Conservation (phyloP, 2,888 invertebrate species). For the Ganaspis brasiliensis region DNA sequence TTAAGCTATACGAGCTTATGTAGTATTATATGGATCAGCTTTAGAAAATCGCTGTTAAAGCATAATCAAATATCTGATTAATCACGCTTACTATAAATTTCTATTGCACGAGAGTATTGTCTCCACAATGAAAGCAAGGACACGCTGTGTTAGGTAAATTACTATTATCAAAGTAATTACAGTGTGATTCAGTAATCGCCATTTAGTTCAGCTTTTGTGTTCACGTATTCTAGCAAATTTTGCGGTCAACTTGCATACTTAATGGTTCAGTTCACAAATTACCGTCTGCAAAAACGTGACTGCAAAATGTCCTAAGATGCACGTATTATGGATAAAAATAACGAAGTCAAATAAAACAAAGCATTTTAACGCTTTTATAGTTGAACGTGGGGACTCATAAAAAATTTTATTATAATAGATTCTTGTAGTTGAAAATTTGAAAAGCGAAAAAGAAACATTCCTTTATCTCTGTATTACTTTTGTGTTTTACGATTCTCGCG, state of each 20-base stretch:
- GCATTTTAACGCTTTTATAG: neutral
- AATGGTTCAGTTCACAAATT: neutral
- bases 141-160: constrained; percentile 4
- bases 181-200: constrained; percentile 14
- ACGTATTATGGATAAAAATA: neutral
- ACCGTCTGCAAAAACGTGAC: neutral
- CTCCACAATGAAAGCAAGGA: neutral
- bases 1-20: neutral
- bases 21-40: constrained; percentile 41
- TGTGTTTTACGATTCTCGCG: neutral
- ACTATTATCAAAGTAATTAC: constrained; percentile 22
- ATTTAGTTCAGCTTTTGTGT: constrained; percentile 30
- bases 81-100: constrained; percentile 30
- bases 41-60: constrained; percentile 11
- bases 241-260: neutral
- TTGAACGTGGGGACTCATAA: neutral
- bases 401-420: neutral
- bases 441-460: neutral
- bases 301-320: neutral
- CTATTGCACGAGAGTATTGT: neutral
- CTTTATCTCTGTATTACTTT: neutral
- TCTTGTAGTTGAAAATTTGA: neutral
- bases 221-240: constrained; percentile 6
- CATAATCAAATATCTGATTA: constrained; percentile 45
- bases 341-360: neutral